Base-by-base conservation (phyloP, 2,888 invertebrate genomes). In the Spodoptera picta region DNA sequence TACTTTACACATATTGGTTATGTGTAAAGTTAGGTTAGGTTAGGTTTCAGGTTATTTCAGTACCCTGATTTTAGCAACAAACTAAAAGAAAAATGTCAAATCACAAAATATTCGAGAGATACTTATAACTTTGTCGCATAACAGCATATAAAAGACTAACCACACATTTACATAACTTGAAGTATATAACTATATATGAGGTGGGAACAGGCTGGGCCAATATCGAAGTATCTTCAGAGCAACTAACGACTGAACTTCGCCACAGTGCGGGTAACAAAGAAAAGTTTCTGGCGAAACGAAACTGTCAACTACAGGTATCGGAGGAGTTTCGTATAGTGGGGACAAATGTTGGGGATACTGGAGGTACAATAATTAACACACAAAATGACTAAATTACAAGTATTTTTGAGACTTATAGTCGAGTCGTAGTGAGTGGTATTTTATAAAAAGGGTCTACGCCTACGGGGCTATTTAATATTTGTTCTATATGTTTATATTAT, bases 241-340 rank as follows among this genome's bases (percentile, higher is more conserved):
- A 83, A 84, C 81, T 87, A 90, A 89, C 90, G 87, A 90, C 85
- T 64, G 80, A 89, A 88, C 83, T 90, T 84, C 70, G 65, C 75
- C 79, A 74, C 83, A 76, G 77, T 78, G 72, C 73, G 83, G 80
- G 73, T 83, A 80, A 88, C 90, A 89, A 92, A 90, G 90, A 90
- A 91, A 90, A 91, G 86, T 91, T 90, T 81, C 66, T 71, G 74
- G 77, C 78, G 83, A 81, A 87, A 87, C 88, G 87, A 87, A 88
- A 89, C 90, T 89, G 90, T 91, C 91, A 89, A 79, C 82, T 82
- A 73, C 92, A 92, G 91, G 88, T 88, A 89, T 84, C 72, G 81
- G 71, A 73, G 73, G 75, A 81, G 78, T 77, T 73, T 75, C 67
- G 55, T 61, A 62, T 65, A n/a, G 4, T 6, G n/a, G 76, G 75